Conservation (phyloP, 2,888 invertebrate genomes). For the Keiferia lycopersicella region DNA sequence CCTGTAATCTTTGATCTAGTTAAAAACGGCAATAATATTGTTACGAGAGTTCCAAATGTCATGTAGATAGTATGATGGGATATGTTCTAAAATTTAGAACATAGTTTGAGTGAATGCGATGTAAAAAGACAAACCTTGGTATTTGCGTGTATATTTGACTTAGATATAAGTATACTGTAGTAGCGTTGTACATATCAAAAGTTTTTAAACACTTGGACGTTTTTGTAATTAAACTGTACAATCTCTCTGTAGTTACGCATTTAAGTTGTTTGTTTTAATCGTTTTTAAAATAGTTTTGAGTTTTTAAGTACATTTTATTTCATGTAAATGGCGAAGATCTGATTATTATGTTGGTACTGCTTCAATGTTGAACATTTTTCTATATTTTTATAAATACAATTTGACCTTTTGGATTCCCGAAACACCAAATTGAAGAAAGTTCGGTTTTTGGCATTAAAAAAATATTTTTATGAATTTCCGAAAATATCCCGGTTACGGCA, state of each 20-base stretch:
- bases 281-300: slow-evolving; percentile 37
- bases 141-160: slow-evolving; percentile 51
- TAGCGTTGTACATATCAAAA: slow-evolving; percentile 72
- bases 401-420: not conserved
- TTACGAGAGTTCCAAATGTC: slow-evolving; percentile 32
- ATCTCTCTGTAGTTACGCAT: slow-evolving; percentile 59
- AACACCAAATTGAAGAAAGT: not conserved
- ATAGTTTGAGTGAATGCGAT: slow-evolving; percentile 44
- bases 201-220: slow-evolving; percentile 54
- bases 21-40: slow-evolving; percentile 26
- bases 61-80: slow-evolving; percentile 38
- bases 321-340: slow-evolving; percentile 53
- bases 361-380: not conserved
- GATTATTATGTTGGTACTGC: slow-evolving; percentile 37
- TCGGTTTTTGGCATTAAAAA: not conserved
- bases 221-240: slow-evolving; percentile 62
- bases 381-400: not conserved
- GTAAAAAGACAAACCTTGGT: slow-evolving; percentile 50
- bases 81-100: slow-evolving; percentile 74
- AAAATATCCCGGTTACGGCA: not conserved
- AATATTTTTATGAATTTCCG: not conserved
- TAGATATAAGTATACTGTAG: slow-evolving; percentile 54
- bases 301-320: slow-evolving; percentile 40
- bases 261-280: slow-evolving; percentile 53
- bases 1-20: slow-evolving; percentile 21